A percentile compares a stretch with the other conserved stretches of the same genome.
Evolutionary conservation across 30 jellyfish, hydroid and myxozoan genomes (phyloP).

Genomic region (Pseudorhiza aurosa): DNA sequence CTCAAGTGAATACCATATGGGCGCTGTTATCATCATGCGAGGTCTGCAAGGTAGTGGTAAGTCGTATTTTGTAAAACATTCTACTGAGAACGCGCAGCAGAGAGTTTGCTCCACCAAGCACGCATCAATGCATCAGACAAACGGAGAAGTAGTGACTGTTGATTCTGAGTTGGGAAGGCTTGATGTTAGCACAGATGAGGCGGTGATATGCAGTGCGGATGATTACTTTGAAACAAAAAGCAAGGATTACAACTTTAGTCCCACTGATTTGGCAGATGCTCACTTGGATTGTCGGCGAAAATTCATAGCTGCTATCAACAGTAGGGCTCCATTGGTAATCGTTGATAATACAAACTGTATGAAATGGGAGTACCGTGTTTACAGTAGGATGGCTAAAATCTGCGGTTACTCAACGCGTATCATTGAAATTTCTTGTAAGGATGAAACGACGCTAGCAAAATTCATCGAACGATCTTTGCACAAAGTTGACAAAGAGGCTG

Average conservation of each 20-base stretch:
- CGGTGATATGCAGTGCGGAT: conserved; percentile 89
- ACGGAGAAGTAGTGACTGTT: no score
- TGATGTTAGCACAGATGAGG: background rate
- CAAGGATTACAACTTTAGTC: conserved; percentile 50
- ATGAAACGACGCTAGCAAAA: conserved; percentile 29
- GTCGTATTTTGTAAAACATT: conserved; percentile 28
- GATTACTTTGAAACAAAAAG: conserved; percentile 57
- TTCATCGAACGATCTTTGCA: conserved; percentile 74
- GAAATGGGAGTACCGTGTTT: conserved; percentile 89
- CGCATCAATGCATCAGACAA: no score
- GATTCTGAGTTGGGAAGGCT: background rate
- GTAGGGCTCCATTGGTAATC: conserved; percentile 17
- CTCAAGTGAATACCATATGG: background rate
- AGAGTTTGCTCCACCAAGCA: background rate
- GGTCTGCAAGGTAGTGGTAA: conserved; percentile 99
- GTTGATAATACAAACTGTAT: conserved; percentile 91
- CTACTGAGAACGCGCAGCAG: conserved; percentile 19
- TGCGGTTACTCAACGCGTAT: conserved; percentile 68
- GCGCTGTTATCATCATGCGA: conserved; percentile 75
- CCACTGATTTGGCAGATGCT: conserved; percentile 76
- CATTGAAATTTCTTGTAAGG: conserved; percentile 71
- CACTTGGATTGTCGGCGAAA: conserved; percentile 77
- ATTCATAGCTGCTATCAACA: conserved; percentile 59
- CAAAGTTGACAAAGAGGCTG: conserved; percentile 60
- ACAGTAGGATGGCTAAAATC: conserved; percentile 73